These are phyloP conservation scores for Thaleichthys pacificus DNA, from an alignment of 2,797 vertebrate genomes.

Conservation along the genomic window DNA sequence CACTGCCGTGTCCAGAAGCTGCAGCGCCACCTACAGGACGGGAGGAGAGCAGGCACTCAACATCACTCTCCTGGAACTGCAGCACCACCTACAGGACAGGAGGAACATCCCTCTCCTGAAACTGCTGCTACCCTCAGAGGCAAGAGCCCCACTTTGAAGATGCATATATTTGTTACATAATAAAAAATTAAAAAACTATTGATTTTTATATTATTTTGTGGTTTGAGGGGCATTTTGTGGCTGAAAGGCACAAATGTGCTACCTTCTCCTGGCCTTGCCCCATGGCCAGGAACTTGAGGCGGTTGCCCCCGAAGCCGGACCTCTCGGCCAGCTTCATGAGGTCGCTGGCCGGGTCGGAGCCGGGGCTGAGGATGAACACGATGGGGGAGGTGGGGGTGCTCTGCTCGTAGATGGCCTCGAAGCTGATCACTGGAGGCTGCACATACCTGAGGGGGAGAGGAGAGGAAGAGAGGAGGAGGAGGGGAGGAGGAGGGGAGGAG, in stretches of 20 bases:
- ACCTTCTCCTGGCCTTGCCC: conserved; percentile 97
- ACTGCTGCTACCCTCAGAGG: too few species aligned
- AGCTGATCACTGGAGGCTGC: conserved; percentile 94
- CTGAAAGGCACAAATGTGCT: conserved; percentile 19
- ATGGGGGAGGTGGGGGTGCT: conserved; percentile 90
- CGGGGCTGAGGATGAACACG: conserved; percentile 94
- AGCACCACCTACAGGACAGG: conserved; percentile 79
- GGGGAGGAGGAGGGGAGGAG: too few species aligned
- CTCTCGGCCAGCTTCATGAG: conserved; percentile 90
- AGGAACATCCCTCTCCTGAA: too few species aligned
- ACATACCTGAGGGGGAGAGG: conserved; percentile 80
- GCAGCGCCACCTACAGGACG: conserved; percentile 82
- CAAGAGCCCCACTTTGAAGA: too few species aligned
- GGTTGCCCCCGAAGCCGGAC: conserved; percentile 81
- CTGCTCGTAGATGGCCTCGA: conserved; percentile 87
- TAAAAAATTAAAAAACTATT: too few species aligned
- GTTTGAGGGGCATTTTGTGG: too few species aligned
- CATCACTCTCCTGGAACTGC: conserved; percentile 79
- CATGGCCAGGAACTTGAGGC: conserved; percentile 94
- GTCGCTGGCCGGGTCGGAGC: conserved; percentile 90
- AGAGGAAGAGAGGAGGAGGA: neutral
- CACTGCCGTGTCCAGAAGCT: conserved; percentile 82
- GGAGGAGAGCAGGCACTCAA: neutral
- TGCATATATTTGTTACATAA: too few species aligned
- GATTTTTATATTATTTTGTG: neutral